Percentiles rank a stretch among this genome's conserved stretches.
These are phyloP conservation scores for Empis livida DNA, from an alignment of 2,888 invertebrate species.

Conservation along the genomic window DNA sequence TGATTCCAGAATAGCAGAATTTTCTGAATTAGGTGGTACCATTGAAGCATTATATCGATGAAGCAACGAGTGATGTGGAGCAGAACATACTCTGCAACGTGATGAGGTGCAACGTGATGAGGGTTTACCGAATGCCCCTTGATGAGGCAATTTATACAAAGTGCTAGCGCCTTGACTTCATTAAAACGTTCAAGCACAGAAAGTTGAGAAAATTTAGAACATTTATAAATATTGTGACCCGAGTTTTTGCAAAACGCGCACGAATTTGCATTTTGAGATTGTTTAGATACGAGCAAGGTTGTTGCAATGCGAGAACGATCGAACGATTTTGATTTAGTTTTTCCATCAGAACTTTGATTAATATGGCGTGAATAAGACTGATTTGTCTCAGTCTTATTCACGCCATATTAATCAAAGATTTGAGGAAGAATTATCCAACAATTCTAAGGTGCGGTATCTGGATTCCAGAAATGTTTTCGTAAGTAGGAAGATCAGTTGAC, in stretches of 20 bases:
- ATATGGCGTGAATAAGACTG: too few relatives aligned
- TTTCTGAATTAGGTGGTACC: background rate
- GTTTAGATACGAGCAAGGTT: too few relatives aligned
- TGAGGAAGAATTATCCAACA: too few relatives aligned
- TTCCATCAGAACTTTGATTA: too few relatives aligned
- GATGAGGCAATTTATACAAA: slow-evolving; percentile 5
- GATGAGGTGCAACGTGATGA: slow-evolving; percentile 2
- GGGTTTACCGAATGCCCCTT: slow-evolving; percentile 3
- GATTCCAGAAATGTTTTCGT: too few relatives aligned
- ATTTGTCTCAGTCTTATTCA: too few relatives aligned
- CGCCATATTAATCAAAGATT: too few relatives aligned
- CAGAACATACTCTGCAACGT: slow-evolving; percentile 3
- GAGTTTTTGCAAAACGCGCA: background rate
- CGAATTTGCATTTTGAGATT: too few relatives aligned
- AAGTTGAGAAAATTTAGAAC: background rate
- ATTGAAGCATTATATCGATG: background rate
- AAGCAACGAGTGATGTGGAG: slow-evolving; percentile 3
- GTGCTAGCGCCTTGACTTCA: background rate
- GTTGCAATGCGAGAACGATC: too few relatives aligned
- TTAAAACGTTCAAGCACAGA: background rate
- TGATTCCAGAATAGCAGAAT: background rate
- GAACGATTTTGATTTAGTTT: too few relatives aligned
- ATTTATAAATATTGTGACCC: background rate
- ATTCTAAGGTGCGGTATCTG: too few relatives aligned
- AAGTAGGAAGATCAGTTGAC: too few relatives aligned